Conservation (phyloP, 2,888 invertebrate species). For the Polyploca ridens region DNA sequence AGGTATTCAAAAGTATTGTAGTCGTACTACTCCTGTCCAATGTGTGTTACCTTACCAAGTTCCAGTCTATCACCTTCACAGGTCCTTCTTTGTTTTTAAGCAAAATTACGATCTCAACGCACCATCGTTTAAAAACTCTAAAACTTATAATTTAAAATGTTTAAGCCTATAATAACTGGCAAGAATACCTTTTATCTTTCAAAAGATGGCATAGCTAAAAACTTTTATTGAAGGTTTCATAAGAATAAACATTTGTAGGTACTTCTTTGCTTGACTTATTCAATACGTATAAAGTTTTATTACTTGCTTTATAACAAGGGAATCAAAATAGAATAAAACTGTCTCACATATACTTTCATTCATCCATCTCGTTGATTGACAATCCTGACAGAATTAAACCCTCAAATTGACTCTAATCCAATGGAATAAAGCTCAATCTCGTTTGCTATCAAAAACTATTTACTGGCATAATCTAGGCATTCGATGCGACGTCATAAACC, state of each 20-base stretch:
- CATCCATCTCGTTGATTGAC: constrained; percentile 42
- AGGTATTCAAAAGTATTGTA: too few relatives aligned
- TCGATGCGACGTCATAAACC: constrained; percentile 55
- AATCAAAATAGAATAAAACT: constrained; percentile 49
- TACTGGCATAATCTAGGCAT: constrained; percentile 53
- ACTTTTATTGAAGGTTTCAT: too few relatives aligned
- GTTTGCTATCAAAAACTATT: constrained; percentile 21
- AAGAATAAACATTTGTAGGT: background rate
- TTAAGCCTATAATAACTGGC: too few relatives aligned
- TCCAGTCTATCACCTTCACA: too few relatives aligned
- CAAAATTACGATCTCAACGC: too few relatives aligned
- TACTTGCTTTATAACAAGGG: constrained; percentile 25
- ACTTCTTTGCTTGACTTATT: background rate
- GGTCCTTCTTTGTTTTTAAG: too few relatives aligned
- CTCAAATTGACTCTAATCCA: constrained; percentile 4
- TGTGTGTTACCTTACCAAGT: too few relatives aligned
- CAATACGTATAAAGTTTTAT: constrained; percentile 13
- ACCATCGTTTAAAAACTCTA: too few relatives aligned
- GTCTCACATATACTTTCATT: constrained; percentile 33
- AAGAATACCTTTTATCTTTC: too few relatives aligned
- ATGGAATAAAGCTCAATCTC: constrained; percentile 1
- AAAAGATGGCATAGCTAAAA: too few relatives aligned
- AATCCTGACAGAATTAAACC: constrained; percentile 23
- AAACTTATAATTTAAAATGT: too few relatives aligned
- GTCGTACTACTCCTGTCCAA: too few relatives aligned